Evolutionary conservation across 2,888 invertebrate species (phyloP).

Genomic region (Cosmia trapezina): DNA sequence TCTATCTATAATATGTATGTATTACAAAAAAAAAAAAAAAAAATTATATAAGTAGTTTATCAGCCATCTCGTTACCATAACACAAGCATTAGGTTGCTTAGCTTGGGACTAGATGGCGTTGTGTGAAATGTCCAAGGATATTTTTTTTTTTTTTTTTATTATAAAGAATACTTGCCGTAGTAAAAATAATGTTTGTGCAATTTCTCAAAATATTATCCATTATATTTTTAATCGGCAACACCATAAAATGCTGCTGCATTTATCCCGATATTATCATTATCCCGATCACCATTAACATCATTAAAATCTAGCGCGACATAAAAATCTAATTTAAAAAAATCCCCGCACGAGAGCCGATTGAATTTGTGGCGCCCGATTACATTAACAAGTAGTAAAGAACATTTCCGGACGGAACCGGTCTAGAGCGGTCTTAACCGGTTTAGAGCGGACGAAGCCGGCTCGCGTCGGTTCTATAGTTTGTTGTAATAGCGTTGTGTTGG

Average conservation of each 20-base stretch:
- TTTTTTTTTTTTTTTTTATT: too few species aligned
- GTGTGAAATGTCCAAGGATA: too few species aligned
- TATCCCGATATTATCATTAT: constrained; percentile 46
- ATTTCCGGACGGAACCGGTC: constrained; percentile 70
- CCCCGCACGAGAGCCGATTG: constrained; percentile 71
- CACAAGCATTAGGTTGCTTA: too few species aligned
- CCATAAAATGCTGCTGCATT: constrained; percentile 27
- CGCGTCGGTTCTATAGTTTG: constrained; percentile 73
- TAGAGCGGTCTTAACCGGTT: constrained; percentile 84
- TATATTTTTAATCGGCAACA: constrained; percentile 4
- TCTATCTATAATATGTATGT: too few species aligned
- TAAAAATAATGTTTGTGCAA: constrained; percentile 6
- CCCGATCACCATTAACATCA: constrained; percentile 57
- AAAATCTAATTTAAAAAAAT: constrained; percentile 61
- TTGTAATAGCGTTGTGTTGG: constrained; percentile 74
- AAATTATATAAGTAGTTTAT: too few species aligned
- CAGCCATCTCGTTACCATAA: too few species aligned
- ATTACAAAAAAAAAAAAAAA: too few species aligned
- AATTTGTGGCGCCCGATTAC: constrained; percentile 84
- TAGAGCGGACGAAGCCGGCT: constrained; percentile 74
- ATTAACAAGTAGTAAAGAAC: constrained; percentile 84
- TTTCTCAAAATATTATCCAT: constrained; percentile 6
- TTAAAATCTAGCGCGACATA: constrained; percentile 54
- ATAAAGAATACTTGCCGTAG: not conserved
- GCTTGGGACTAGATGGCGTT: too few species aligned